These are phyloP conservation scores for Myotis yumanensis DNA, from an alignment of 2,113 vertebrate species.

Conservation along the genomic window DNA sequence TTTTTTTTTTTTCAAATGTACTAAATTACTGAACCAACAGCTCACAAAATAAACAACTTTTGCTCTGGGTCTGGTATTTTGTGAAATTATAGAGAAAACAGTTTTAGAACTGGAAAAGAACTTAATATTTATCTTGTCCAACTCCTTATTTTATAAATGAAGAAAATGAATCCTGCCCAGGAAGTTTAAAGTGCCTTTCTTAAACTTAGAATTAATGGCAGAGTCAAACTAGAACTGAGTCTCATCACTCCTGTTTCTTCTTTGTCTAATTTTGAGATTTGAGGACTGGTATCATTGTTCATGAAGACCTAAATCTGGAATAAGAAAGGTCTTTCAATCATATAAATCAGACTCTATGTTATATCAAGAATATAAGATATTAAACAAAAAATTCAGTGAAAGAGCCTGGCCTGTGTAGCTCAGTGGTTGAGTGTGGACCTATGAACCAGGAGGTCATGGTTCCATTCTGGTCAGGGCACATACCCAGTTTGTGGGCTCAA, in stretches of 20 bases:
- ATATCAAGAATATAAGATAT: background rate
- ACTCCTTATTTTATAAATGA: constrained; percentile 2
- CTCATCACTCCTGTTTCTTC: background rate
- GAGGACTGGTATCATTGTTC: background rate
- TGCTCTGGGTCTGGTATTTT: constrained; percentile 7
- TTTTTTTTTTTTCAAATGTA: constrained; percentile 2
- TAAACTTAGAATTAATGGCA: background rate
- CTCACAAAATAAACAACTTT: constrained; percentile 51
- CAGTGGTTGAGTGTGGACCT: too few relatives aligned
- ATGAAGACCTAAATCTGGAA: background rate
- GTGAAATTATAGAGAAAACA: constrained; percentile 46
- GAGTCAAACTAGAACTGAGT: background rate
- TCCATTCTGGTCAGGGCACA: too few relatives aligned
- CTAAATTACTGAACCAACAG: constrained; percentile 57
- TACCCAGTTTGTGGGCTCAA: too few relatives aligned
- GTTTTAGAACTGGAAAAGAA: constrained; percentile 30
- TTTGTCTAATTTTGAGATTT: background rate
- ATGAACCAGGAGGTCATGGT: too few relatives aligned
- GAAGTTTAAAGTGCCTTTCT: background rate
- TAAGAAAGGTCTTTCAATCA: background rate
- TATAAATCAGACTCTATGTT: background rate
- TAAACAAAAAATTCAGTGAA: background rate
- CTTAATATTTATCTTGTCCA: constrained; percentile 10
- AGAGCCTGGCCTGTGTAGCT: too few relatives aligned
- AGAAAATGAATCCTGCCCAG: background rate